Base-by-base conservation (phyloP, 1,140 invertebrate genomes). In the Caenorhabditis tropicalis region DNA sequence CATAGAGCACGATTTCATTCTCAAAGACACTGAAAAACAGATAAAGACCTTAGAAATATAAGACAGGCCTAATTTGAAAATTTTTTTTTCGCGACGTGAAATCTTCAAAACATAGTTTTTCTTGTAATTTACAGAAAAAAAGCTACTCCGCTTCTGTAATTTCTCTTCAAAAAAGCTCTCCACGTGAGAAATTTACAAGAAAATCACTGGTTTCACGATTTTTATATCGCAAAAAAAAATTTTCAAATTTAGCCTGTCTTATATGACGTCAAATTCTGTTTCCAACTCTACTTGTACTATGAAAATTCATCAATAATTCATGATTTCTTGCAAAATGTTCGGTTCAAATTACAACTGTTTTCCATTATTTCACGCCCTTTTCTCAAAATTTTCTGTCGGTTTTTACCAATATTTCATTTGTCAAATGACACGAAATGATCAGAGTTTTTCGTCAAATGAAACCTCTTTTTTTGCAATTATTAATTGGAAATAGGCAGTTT, bases 271-370 rank as follows among this genome's bases (percentile, higher is more conserved):
- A 5, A 43, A 43, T 43, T 51, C 48, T 51, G 3, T 19, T 51
- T 51, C 19, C 10, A 51, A n/a, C 6, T 29, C 53, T 27, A n/a
- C 58, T 65, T n/a, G n/a, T n/a, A 4, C 10, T 19, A 2, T 3
- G 24, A 7, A 65, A 65, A 36, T n/a, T 3, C 58, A 65, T 65
- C 29, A 15, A 65, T 65, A 19, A 27, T 65, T 65, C 58, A 65
- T 65, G 24, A 65, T 12, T 7, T 19, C 49, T 65, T 65, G 58
- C 58, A 65, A 65, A 65, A 65, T 36, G 58, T 65, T 36, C 31
- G 58, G 3, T 33, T 65, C 58, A 5, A 36, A 65, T 65, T 65
- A 65, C 58, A 65, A 65, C 36, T 65, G 58, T 65, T 65, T 65
- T 33, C 58, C 36, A 58, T 58, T 58, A 12, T n/a, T 36, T 36